Base-by-base conservation (phyloP, 2,888 invertebrate species). In the Acrocyrtus sp. region DNA sequence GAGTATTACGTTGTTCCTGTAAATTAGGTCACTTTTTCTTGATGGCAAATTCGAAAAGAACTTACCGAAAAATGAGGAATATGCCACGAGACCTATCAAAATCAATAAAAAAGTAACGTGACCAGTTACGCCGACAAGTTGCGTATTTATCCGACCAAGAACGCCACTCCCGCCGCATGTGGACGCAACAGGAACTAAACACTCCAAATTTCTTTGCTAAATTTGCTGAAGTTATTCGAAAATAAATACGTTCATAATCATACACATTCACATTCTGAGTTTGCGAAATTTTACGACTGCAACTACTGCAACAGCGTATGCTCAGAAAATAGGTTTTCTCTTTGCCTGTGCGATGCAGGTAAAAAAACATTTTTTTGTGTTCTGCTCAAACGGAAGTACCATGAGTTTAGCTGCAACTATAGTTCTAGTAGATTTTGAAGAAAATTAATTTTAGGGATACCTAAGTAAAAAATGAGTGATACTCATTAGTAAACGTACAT, bases 101-200 rank as follows among this genome's bases (percentile, higher is more conserved):
- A n/a, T n/a, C n/a, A n/a, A n/a, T n/a, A n/a, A n/a, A n/a, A n/a
- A n/a, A n/a, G n/a, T n/a, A n/a, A n/a, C n/a, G n/a, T n/a, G n/a
- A n/a, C n/a, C n/a, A n/a, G n/a, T n/a, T n/a, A n/a, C n/a, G n/a
- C 47, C 66, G 57, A 66, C 4, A 6, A 47, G 24, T 21, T 43
- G 57, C 56, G 66, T 45, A n/a, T n/a, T 24, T 4, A 5, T 6
- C 56, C 66, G n/a, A n/a, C n/a, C n/a, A n/a, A n/a, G 66, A 66
- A 24, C 66, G 66, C 56, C 56, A 22, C 56, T 66, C 56, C 57
- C 66, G 66, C 66, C 57, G 8, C 41, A 3, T 56, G 50, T 26
- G 66, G 56, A 6, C 4, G 21, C 8, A 47, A 10, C 6, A 2
- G n/a, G 48, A 66, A 67, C 67, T 45, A 58, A n/a, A n/a, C n/a